Evolutionary conservation across 2,113 vertebrate genomes (phyloP).

Genomic region (Apodemus speciosus): DNA sequence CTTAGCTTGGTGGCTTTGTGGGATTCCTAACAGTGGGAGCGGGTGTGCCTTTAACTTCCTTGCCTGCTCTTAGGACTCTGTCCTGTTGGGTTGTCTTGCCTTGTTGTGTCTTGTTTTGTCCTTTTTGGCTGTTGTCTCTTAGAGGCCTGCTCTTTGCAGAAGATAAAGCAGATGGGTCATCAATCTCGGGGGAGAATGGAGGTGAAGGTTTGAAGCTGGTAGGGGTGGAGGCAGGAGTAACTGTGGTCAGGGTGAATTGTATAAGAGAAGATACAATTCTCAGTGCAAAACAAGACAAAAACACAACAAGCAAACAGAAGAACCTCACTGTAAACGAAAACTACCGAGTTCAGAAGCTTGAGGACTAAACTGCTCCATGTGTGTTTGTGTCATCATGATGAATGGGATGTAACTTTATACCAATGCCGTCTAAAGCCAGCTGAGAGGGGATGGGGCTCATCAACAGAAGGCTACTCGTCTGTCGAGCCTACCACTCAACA

Average conservation of each 20-base stretch:
- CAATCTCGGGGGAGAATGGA: not conserved
- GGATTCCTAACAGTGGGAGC: not conserved
- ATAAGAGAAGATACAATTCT: not conserved
- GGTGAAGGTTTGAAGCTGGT: not conserved
- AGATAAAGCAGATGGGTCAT: not conserved
- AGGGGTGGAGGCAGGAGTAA: not conserved
- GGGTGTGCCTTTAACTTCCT: not conserved
- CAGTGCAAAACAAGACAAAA: not conserved
- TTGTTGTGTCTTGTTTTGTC: not conserved
- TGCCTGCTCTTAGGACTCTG: not conserved
- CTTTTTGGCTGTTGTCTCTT: not conserved
- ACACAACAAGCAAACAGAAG: not conserved
- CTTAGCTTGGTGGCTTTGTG: not conserved
- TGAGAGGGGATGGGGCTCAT: not conserved
- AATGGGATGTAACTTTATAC: conserved; percentile 66
- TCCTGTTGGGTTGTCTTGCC: not conserved
- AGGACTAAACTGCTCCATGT: not conserved
- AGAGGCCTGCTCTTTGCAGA: not conserved
- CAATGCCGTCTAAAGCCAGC: not conserved
- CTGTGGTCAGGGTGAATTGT: too few species aligned
- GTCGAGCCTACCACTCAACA: conserved; percentile 38
- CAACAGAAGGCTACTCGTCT: conserved; percentile 30
- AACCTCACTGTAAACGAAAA: not conserved
- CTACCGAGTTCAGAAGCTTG: conserved; percentile 28
- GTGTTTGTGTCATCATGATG: conserved; percentile 1